Percentiles rank a stretch among this genome's conserved stretches.
phyloP scores from a whole-genome alignment of 1,140 invertebrate genomes.

The Drosophila nannoptera region DNA sequence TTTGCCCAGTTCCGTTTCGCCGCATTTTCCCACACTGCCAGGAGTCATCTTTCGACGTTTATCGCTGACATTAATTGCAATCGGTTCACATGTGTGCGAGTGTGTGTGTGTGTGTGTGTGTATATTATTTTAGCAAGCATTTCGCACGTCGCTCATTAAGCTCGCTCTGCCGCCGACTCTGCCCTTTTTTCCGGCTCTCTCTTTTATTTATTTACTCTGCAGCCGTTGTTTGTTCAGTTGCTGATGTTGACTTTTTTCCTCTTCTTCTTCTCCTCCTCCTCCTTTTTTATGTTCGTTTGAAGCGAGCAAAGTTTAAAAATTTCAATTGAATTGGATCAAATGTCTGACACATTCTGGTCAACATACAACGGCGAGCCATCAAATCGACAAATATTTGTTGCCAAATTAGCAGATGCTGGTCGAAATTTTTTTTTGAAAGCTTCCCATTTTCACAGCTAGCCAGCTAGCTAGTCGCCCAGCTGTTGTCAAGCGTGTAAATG shows the following conservation, averaged over 20 bases:
- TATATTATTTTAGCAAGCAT: conserved; percentile 30
- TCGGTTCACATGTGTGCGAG: background rate
- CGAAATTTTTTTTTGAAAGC: no score
- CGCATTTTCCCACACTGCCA: conserved; percentile 13
- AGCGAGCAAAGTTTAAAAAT: conserved; percentile 32
- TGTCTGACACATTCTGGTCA: no score
- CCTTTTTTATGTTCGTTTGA: conserved; percentile 5
- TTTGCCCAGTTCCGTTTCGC: background rate
- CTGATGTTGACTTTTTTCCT: conserved; percentile 33
- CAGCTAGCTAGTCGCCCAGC: background rate
- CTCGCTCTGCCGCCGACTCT: background rate
- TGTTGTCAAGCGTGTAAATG: background rate
- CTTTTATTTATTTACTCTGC: conserved; percentile 32
- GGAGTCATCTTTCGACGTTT: conserved; percentile 33
- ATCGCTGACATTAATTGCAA: conserved; percentile 55
- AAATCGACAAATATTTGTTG: conserved; percentile 16
- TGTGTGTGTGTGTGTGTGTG: conserved; percentile 9
- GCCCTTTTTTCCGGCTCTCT: background rate
- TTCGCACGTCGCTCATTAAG: background rate
- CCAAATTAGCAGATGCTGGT: conserved; percentile 28
- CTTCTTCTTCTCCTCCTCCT: no score
- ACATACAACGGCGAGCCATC: no score
- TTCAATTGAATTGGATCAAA: conserved; percentile 21
- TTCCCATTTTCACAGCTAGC: conserved; percentile 15
- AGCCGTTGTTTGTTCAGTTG: conserved; percentile 36